These are phyloP conservation scores for Hypomesus transpacificus DNA, from an alignment of 2,113 vertebrate species.

Conservation along the genomic window DNA sequence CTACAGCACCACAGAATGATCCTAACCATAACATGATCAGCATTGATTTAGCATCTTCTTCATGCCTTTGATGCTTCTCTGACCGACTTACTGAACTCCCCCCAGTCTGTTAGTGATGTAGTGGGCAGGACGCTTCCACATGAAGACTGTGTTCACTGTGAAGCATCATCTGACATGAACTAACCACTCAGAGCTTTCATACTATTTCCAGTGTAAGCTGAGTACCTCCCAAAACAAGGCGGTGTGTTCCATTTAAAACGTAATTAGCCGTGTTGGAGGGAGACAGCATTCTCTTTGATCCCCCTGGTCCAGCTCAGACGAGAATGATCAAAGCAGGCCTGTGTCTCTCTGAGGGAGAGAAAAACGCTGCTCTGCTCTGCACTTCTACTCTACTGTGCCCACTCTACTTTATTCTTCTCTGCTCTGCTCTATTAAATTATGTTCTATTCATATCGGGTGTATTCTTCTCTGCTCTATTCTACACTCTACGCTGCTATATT, in stretches of 20 bases:
- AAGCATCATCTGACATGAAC: conserved; percentile 27
- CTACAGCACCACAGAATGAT: not conserved
- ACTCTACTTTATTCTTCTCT: not conserved
- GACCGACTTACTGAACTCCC: conserved; percentile 29
- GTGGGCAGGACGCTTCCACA: conserved; percentile 3
- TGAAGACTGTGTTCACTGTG: not conserved
- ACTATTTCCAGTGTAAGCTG: conserved; percentile 21
- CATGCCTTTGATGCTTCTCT: conserved; percentile 45
- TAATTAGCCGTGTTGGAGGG: conserved; percentile 8
- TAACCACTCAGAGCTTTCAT: conserved; percentile 38
- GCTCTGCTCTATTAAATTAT: not conserved
- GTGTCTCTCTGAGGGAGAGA: conserved; percentile 19
- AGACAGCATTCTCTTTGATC: conserved; percentile 41
- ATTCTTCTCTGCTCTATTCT: no score
- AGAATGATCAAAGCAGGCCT: conserved; percentile 48
- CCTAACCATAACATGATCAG: conserved; percentile 52
- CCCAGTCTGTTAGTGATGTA: conserved; percentile 24
- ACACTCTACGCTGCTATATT: no score
- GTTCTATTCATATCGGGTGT: not conserved
- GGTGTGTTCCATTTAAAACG: conserved; percentile 18
- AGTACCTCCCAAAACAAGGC: conserved; percentile 24
- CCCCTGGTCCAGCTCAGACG: conserved; percentile 19
- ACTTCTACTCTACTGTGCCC: not conserved
- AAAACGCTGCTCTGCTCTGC: not conserved
- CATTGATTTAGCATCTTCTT: conserved; percentile 63